Base-by-base conservation (phyloP, 2,797 vertebrate species). In the Anomalospiza imberbis region DNA sequence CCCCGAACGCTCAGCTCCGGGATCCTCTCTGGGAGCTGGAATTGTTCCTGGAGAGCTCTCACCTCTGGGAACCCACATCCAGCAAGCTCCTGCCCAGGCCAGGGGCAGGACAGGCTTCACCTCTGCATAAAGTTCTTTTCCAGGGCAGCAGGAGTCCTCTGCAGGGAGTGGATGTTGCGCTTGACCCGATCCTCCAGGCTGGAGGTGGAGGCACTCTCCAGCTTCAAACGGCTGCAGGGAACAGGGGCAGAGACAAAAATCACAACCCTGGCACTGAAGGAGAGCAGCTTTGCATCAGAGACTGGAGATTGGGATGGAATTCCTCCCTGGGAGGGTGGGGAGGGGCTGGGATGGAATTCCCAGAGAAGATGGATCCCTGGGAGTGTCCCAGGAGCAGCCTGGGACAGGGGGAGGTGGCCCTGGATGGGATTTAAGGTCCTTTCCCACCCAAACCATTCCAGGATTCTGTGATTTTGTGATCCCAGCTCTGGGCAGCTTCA, bases 151-250 rank as follows among this genome's bases (percentile, higher is more conserved):
- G 99, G 95, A 3, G 99, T 99, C 81, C 99, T 98, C 96, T 99
- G 99, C 21, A 99, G 98, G 84, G 99, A 99, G 97, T 99, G 98
- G 97, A 99, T 99, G 31, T 99, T 99, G 85, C 99, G 98, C 87
- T 99, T 99, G 51, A 99, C 99, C 21, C 99, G 95, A 70, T 99
- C 99, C 93, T 99, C 99, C 51, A 99, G 86, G 3, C 98, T 99
- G 8, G 99, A 99, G 12, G 98, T 98, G 19, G 98, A 97, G 0
- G 99, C 98, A 3, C 99, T 99, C 84, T 99, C 98, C 57, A 99
- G 97, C 95, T 99, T 99, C 97, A 99, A 98, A 54, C 98, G 97
- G 75, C 99, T 99, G 96, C n/a, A 88, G 91, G 82, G 86, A 54
- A 25, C 17, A 0, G 38, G 86, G 60, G 2, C 34, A 60, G 38